Percentiles rank a stretch among this genome's conserved stretches.
Evolutionary conservation across 2,888 invertebrate genomes (phyloP).

Genomic region (Trisateles emortualis): DNA sequence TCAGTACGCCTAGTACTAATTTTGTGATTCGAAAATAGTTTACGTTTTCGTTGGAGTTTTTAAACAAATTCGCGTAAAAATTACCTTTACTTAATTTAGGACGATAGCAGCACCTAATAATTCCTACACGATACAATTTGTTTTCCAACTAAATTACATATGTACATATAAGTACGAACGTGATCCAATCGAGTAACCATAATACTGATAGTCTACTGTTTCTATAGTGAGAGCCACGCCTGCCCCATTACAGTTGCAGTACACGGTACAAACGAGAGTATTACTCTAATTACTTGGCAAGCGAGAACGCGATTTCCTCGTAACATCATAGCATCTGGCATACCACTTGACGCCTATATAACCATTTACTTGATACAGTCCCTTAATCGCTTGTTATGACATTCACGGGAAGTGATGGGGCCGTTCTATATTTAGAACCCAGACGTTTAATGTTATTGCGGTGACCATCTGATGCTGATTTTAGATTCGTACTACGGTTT

Average conservation of each 20-base stretch:
- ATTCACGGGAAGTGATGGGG: conserved; percentile 16
- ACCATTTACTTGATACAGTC: conserved; percentile 5
- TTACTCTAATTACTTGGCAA: conserved; percentile 8
- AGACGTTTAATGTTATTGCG: conserved; percentile 13
- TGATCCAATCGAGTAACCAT: not conserved
- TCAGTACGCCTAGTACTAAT: no score
- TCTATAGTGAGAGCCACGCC: not conserved
- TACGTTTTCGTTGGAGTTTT: no score
- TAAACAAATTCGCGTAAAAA: no score
- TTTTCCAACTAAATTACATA: no score
- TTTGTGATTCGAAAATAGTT: no score
- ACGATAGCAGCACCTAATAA: no score
- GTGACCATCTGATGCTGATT: conserved; percentile 3
- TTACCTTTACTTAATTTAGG: no score
- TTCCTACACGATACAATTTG: no score
- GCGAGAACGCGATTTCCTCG: not conserved
- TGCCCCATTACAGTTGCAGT: not conserved
- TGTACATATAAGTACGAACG: not conserved
- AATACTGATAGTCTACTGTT: not conserved
- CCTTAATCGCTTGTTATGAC: conserved; percentile 15
- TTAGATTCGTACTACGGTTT: not conserved
- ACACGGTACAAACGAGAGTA: not conserved
- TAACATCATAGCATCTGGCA: conserved; percentile 2
- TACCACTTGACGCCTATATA: not conserved
- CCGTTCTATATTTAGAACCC: conserved; percentile 11